Base-by-base conservation (phyloP, 2,113 vertebrate species). In the Colinus virginianus region DNA sequence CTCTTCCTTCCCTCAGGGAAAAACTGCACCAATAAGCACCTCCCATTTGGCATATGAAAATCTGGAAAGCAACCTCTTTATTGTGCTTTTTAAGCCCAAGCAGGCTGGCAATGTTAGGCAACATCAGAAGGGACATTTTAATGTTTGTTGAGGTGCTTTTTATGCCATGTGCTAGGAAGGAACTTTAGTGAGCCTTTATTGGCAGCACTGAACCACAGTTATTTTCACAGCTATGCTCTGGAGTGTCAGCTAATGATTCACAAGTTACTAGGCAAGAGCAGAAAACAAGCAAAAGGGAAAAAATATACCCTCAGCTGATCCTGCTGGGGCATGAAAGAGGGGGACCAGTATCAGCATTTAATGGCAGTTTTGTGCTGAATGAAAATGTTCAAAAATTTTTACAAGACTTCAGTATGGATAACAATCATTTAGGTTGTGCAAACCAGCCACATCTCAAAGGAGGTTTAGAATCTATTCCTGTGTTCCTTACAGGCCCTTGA, bases 181-280 rank as follows among this genome's bases (percentile, higher is more conserved):
- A 93, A 92, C 88, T 97, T 95, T 88, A 97, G 87, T 94, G 63
- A 84, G 88, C 82, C 74, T 90, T 95, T 93, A 89, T 94, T 94
- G 88, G 94, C 94, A 94, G 87, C 94, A 93, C 96, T 94, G 90
- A 96, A 91, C 84, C 92, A 95, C 95, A 96, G 81, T 97, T 97
- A 86, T 96, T 96, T 97, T 97, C 95, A 96, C 93, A 95, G 96
- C 90, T 96, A 91, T 88, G 87, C 86, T 97, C 88, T 95, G 77
- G 88, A 96, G 91, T 97, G 94, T 95, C 90, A 86, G 71, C 93
- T 97, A 96, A 96, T 95, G 95, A 96, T 96, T 97, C 92, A 91
- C 94, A 95, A 94, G 91, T 96, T 96, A 88, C 94, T 94, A 96
- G 87, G 91, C 95, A 96, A 96, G 92, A 93, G 67, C 76, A 72